phyloP scores from a whole-genome alignment of 2,113 vertebrate genomes.

The Nycticebus coucang region DNA sequence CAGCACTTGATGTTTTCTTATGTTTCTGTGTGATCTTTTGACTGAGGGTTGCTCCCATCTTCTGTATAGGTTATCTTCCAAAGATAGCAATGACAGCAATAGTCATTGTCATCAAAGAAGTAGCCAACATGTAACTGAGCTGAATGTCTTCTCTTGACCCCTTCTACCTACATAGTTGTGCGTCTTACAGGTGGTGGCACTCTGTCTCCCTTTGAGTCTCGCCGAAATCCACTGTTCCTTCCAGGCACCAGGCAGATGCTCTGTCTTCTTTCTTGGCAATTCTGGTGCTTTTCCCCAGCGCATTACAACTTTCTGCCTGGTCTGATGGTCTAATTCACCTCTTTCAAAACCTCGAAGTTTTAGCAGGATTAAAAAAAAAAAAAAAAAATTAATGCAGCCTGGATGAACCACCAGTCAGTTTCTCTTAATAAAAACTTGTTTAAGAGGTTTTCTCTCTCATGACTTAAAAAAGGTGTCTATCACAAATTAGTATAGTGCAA shows the following conservation, averaged over 20 bases:
- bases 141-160: background rate
- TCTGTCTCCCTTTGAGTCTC: background rate
- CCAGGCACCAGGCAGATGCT: background rate
- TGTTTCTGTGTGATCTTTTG: background rate
- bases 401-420: background rate
- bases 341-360: background rate
- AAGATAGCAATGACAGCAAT: background rate
- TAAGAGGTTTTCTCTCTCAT: background rate
- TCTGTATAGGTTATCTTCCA: background rate
- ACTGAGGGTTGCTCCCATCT: background rate
- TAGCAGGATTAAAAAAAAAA: background rate
- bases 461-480: background rate
- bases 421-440: constrained; percentile 27
- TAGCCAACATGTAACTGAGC: background rate
- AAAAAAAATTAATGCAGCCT: background rate
- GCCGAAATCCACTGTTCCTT: background rate
- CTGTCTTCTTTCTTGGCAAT: background rate
- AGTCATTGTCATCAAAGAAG: background rate
- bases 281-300: background rate
- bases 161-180: background rate
- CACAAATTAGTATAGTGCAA: background rate
- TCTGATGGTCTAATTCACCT: background rate
- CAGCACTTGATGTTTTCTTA: background rate
- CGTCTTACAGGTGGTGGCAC: background rate
- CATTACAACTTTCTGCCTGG: background rate